A percentile compares a stretch with the other conserved stretches of the same genome.
These are phyloP conservation scores for Lasioglossum baleicum DNA, from an alignment of 1,140 invertebrate species.

Conservation along the genomic window DNA sequence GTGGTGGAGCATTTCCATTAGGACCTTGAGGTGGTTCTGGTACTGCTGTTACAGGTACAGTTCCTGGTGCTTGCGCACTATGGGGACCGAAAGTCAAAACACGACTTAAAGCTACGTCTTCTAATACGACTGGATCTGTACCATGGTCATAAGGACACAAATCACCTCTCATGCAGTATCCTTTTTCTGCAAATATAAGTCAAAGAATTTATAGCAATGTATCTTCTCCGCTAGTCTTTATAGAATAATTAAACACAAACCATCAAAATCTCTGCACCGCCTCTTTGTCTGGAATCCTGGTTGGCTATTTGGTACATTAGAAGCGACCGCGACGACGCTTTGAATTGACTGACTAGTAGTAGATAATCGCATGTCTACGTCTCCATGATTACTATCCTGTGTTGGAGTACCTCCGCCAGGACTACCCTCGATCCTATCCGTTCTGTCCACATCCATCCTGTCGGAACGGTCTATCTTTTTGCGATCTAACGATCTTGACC, in stretches of 20 bases:
- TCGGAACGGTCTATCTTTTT: conserved; percentile 75
- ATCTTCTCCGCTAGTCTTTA: not conserved
- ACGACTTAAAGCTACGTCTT: conserved; percentile 86
- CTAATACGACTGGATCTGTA: conserved; percentile 94
- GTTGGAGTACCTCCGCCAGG: conserved; percentile 80
- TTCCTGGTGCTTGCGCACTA: conserved; percentile 74
- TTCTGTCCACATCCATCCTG: conserved; percentile 65
- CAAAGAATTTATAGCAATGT: not conserved
- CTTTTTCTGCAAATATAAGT: conserved; percentile 85
- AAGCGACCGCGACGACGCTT: conserved; percentile 79
- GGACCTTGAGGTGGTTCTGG: conserved; percentile 74
- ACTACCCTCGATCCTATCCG: conserved; percentile 69
- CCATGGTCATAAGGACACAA: conserved; percentile 98
- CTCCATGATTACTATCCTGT: conserved; percentile 83
- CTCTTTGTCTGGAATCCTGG: conserved; percentile 80
- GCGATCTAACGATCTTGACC: conserved; percentile 74
- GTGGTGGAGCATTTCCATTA: conserved; percentile 78
- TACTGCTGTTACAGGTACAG: conserved; percentile 73
- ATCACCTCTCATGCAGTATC: conserved; percentile 97
- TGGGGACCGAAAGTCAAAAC: conserved; percentile 82
- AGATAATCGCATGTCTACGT: conserved; percentile 81
- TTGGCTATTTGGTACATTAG: conserved; percentile 71
- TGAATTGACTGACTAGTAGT: conserved; percentile 81
- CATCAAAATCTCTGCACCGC: conserved; percentile 87
- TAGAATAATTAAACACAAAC: conserved; percentile 73